phyloP scores from a whole-genome alignment of 2,113 vertebrate genomes.

The Paramormyrops kingsleyae region DNA sequence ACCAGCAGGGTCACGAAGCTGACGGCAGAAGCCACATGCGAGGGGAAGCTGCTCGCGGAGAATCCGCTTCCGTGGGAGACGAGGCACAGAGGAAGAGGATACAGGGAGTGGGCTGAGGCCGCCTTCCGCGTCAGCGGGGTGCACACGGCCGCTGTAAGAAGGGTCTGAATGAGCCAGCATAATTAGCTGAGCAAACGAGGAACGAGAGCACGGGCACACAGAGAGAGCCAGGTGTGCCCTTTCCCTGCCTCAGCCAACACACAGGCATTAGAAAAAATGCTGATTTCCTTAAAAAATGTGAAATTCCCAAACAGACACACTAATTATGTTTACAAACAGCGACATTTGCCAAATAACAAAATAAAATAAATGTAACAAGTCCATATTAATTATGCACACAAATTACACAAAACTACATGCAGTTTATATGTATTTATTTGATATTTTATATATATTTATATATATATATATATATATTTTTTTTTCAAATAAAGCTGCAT shows the following conservation, averaged over 20 bases:
- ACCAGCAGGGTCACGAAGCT: neutral
- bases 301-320: slow-evolving; percentile 2
- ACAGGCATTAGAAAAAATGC: slow-evolving; percentile 2
- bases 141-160: neutral
- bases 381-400: neutral
- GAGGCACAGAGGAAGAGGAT: neutral
- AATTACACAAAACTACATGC: neutral
- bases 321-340: slow-evolving; percentile 20
- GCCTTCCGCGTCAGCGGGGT: neutral
- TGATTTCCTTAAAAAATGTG: slow-evolving; percentile 9
- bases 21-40: neutral
- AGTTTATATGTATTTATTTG: neutral
- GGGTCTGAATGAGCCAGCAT: neutral
- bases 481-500: neutral
- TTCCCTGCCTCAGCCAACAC: neutral
- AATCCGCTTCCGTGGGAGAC: neutral
- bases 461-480: neutral
- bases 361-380: slow-evolving; percentile 4
- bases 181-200: slow-evolving; percentile 15
- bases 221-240: slow-evolving; percentile 10
- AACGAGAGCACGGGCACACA: neutral
- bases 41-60: neutral
- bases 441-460: neutral
- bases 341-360: slow-evolving; percentile 9
- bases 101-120: neutral